Base-by-base conservation (phyloP, 2,113 vertebrate genomes). In the Spheniscus mendiculus region DNA sequence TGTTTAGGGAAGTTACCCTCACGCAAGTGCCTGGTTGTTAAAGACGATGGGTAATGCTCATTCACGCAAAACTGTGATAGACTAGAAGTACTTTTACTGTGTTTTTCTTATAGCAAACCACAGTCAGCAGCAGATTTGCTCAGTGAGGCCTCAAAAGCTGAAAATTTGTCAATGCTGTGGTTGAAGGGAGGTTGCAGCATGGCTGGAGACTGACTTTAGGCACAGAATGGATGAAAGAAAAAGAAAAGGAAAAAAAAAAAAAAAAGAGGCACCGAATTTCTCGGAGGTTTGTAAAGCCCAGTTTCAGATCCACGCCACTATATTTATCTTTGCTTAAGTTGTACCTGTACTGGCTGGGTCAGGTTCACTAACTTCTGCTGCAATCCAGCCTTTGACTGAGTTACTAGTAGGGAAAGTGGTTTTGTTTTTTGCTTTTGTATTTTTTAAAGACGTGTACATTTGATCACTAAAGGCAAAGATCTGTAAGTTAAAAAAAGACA, bases 61-160 rank as follows among this genome's bases (percentile, higher is more conserved):
- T 90, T 80, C 93, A 94, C 63, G 71, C 82, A 72, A 90, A 97
- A 65, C 50, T 96, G 77, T 89, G 91, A 91, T 69, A 80, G 67
- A 66, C 49, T 84, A 91, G 87, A 89, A 94, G 82, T 92, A 70
- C 36, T 91, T 94, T 86, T 74, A 22, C 36, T 65, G 47, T 73
- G 67, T 58, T 76, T 94, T 95, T 72, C 62, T 73, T 74, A 25
- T 12, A 36, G 56, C 44, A 55, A 74, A 30, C 67, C 47, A 74
- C 55, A 67, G 34, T 50, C 42, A 66, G 44, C 73, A 73, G 59
- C 40, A 80, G n/a, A 32, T 71, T 77, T 96, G 53, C 42, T 93
- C 83, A 66, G 2, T 61, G 71, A 93, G 40, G 71, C 53, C 65
- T 79, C 15, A 16, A 67, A 70, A 87, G 19, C 53, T 78, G 73